These are phyloP conservation scores for Pollenia labialis DNA, from an alignment of 2,888 invertebrate species.

Conservation along the genomic window DNA sequence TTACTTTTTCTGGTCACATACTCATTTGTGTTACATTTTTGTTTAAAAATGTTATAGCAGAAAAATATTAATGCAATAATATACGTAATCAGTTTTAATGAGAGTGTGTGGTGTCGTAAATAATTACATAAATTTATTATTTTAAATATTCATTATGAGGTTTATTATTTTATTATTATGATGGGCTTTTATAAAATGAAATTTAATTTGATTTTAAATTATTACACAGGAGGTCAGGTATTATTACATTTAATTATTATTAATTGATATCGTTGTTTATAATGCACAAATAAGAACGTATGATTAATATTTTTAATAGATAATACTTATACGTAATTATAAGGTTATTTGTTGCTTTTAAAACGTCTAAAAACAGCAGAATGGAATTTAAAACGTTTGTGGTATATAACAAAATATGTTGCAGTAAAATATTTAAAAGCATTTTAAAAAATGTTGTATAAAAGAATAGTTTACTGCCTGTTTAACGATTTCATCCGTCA, in stretches of 20 bases:
- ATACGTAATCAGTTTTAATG: slow-evolving; percentile 1
- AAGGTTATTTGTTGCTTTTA: not conserved
- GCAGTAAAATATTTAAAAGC: too few species aligned
- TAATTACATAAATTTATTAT: slow-evolving; percentile 18
- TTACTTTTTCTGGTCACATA: slow-evolving; percentile 28
- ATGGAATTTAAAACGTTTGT: too few species aligned
- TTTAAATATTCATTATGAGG: not conserved
- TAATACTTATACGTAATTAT: not conserved
- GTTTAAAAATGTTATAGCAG: not conserved
- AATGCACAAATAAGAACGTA: not conserved
- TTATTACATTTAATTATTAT: slow-evolving; percentile 21
- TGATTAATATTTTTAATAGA: slow-evolving; percentile 16
- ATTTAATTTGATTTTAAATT: slow-evolving; percentile 7
- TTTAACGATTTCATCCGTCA: too few species aligned
- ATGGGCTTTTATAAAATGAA: not conserved
- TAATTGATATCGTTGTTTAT: not conserved
- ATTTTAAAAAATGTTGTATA: too few species aligned
- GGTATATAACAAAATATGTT: too few species aligned
- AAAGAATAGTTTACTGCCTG: too few species aligned
- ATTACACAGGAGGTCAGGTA: slow-evolving; percentile 28
- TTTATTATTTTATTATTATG: slow-evolving; percentile 2
- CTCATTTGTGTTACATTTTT: not conserved
- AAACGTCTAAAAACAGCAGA: too few species aligned
- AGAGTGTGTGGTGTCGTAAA: slow-evolving; percentile 9
- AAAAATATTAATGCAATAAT: slow-evolving; percentile 16